A percentile compares a stretch with the other conserved stretches of the same genome.
Conservation (phyloP, 2,113 vertebrate genomes). For the Tragelaphus strepsiceros region DNA sequence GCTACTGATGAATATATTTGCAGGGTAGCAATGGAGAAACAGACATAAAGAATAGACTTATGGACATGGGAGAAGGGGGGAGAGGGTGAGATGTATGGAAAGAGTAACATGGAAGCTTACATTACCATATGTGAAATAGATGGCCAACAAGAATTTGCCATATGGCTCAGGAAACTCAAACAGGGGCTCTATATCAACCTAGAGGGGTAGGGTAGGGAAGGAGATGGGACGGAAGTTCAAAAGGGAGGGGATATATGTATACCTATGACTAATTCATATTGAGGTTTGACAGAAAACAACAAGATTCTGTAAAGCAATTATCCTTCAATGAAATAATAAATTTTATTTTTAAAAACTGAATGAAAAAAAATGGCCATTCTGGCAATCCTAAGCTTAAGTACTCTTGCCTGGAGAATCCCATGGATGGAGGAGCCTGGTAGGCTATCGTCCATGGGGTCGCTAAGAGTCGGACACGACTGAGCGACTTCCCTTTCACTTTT, state of each 20-base stretch:
- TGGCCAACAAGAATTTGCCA: not conserved
- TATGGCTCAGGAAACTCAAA: not conserved
- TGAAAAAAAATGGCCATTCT: not conserved
- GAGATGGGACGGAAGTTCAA: not conserved
- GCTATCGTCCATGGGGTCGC: no score
- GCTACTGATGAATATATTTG: fast-evolving
- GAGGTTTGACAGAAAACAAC: not conserved
- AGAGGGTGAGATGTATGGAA: not conserved
- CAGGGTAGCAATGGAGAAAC: not conserved
- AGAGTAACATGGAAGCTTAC: not conserved
- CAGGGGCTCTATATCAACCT: not conserved
- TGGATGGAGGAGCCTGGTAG: no score
- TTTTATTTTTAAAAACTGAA: not conserved
- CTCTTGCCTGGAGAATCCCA: no score
- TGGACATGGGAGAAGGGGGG: not conserved
- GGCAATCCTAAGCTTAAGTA: not conserved
- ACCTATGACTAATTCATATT: not conserved
- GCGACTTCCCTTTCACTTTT: no score
- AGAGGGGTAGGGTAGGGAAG: not conserved
- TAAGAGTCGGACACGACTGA: no score
- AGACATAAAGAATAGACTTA: not conserved
- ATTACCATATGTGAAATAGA: not conserved
- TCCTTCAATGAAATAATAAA: not conserved
- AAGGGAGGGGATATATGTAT: not conserved
- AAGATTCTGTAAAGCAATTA: not conserved